phyloP scores from a whole-genome alignment of 2,797 vertebrate species.

The Catamblyrhynchus diadema region DNA sequence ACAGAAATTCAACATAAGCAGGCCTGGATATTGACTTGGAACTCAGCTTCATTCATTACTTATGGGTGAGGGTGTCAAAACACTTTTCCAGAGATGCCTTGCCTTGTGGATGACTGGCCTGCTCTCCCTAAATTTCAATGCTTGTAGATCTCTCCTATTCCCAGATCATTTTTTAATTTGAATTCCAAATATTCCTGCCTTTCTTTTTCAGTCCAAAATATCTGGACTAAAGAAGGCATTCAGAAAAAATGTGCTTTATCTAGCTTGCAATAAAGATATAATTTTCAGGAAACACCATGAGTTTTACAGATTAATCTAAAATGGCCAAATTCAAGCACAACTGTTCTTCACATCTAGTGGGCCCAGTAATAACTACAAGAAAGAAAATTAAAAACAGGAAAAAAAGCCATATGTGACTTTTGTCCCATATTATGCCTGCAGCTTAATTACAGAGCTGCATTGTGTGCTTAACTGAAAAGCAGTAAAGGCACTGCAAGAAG shows the following conservation, averaged over 20 bases:
- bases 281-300: neutral
- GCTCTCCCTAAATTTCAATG: neutral
- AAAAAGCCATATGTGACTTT: neutral
- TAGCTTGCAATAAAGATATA: neutral
- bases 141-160: neutral
- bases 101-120: neutral
- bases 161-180: neutral
- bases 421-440: neutral
- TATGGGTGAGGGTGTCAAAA: neutral
- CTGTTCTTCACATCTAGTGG: neutral
- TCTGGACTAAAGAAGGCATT: neutral
- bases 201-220: neutral
- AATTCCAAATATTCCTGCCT: neutral
- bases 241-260: neutral
- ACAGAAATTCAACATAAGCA: neutral
- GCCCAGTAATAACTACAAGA: neutral
- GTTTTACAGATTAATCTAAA: neutral
- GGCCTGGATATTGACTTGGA: neutral
- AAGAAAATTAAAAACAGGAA: neutral
- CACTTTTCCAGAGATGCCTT: neutral
- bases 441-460: neutral
- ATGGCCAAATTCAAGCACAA: neutral
- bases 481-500: neutral
- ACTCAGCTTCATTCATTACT: neutral
- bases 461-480: slow-evolving; percentile 7